phyloP scores from a whole-genome alignment of 2,888 invertebrate species.

The Leptarthrus brevirostris region DNA sequence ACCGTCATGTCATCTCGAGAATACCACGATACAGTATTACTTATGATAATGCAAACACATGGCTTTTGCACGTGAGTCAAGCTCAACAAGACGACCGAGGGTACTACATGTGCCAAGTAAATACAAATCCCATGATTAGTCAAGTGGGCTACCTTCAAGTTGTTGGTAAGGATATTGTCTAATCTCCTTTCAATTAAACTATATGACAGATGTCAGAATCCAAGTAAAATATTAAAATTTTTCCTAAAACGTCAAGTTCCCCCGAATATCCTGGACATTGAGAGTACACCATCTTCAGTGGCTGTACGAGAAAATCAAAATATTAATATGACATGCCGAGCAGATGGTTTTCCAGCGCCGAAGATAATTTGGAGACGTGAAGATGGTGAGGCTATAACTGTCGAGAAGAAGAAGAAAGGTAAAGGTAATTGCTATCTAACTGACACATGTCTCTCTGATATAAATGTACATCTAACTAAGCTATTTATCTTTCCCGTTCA shows the following conservation, averaged over 20 bases:
- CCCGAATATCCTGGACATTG: conserved; percentile 90
- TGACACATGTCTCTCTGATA: conserved; percentile 55
- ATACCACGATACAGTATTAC: conserved; percentile 92
- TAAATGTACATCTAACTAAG: conserved; percentile 28
- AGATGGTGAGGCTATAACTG: conserved; percentile 86
- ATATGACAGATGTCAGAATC: conserved; percentile 34
- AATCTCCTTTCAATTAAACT: conserved; percentile 34
- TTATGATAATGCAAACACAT: conserved; percentile 91
- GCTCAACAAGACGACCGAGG: conserved; percentile 93
- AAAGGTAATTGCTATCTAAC: conserved; percentile 59
- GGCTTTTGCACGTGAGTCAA: conserved; percentile 89
- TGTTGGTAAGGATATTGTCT: conserved; percentile 77
- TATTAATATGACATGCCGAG: conserved; percentile 90
- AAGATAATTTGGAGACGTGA: conserved; percentile 94
- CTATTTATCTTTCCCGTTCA: conserved; percentile 40
- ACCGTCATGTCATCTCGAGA: conserved; percentile 89
- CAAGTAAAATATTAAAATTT: conserved; percentile 29
- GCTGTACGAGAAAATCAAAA: conserved; percentile 94
- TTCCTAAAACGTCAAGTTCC: conserved; percentile 75
- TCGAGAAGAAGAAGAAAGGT: conserved; percentile 90
- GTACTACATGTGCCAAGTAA: conserved; percentile 74
- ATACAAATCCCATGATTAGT: conserved; percentile 94
- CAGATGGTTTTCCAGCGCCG: conserved; percentile 90
- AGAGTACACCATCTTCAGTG: conserved; percentile 91
- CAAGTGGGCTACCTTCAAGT: conserved; percentile 94